A percentile compares a stretch with the other conserved stretches of the same genome.
Evolutionary conservation across 2,888 invertebrate species (phyloP).

Genomic region (Euplexia lucipara): DNA sequence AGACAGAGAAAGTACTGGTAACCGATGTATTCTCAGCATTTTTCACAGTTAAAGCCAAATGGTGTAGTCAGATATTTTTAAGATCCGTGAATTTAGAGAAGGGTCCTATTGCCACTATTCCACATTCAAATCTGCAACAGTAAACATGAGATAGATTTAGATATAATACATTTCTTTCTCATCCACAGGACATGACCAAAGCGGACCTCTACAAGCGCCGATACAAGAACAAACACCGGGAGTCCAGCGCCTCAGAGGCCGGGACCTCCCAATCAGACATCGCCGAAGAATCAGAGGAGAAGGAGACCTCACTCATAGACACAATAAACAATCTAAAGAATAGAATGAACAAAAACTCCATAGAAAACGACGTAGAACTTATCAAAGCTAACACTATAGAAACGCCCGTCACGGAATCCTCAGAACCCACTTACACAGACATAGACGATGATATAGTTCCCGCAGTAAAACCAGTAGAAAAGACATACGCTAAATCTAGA

Average conservation of each 20-base stretch:
- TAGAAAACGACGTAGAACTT: slow-evolving; percentile 85
- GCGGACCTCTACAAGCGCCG: slow-evolving; percentile 87
- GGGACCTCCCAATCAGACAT: slow-evolving; percentile 70
- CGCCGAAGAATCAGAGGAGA: slow-evolving; percentile 66
- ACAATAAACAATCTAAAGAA: slow-evolving; percentile 81
- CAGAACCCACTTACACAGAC: slow-evolving; percentile 75
- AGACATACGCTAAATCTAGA: slow-evolving; percentile 84
- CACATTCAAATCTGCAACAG: too few species aligned
- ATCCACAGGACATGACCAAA: slow-evolving; percentile 86
- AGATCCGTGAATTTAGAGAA: too few species aligned
- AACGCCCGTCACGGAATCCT: slow-evolving; percentile 76
- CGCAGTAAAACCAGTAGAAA: slow-evolving; percentile 83
- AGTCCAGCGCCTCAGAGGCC: slow-evolving; percentile 76
- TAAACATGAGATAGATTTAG: not conserved
- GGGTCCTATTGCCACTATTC: too few species aligned
- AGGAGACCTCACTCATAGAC: slow-evolving; percentile 74
- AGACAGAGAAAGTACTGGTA: too few species aligned
- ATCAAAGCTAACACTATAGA: slow-evolving; percentile 83
- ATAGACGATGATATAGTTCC: slow-evolving; percentile 79
- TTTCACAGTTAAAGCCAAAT: too few species aligned
- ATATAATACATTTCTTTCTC: not conserved
- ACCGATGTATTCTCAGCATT: too few species aligned
- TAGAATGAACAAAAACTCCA: slow-evolving; percentile 82
- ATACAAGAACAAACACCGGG: slow-evolving; percentile 83
- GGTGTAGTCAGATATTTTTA: too few species aligned